phyloP scores from a whole-genome alignment of 2,888 invertebrate genomes.

The Nezara viridula region DNA sequence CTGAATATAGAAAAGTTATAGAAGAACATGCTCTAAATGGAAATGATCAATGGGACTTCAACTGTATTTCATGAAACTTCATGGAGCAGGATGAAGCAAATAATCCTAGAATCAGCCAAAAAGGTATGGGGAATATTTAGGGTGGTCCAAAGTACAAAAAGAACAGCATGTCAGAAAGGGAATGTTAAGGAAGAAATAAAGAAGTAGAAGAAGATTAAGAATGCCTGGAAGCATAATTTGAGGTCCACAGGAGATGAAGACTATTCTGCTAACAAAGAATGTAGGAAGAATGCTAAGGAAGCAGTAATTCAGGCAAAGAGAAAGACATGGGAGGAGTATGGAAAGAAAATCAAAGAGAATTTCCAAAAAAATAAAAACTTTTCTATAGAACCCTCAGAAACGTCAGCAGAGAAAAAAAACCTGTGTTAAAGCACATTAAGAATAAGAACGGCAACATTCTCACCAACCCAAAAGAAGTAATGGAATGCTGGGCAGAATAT shows the following conservation, averaged over 20 bases:
- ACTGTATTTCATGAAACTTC: too few relatives aligned
- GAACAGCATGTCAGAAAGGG: too few relatives aligned
- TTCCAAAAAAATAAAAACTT: conserved; percentile 6
- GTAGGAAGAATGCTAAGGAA: background rate
- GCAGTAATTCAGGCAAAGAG: background rate
- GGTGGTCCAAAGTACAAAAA: too few relatives aligned
- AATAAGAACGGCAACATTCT: conserved; percentile 10
- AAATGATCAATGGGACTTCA: too few relatives aligned
- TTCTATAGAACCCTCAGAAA: conserved; percentile 55
- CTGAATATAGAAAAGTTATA: too few relatives aligned
- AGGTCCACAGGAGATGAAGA: background rate
- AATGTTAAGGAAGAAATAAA: too few relatives aligned
- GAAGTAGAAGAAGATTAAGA: too few relatives aligned
- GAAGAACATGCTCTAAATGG: too few relatives aligned
- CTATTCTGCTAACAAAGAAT: background rate
- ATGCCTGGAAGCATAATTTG: too few relatives aligned
- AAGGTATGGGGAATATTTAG: too few relatives aligned
- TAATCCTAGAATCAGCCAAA: too few relatives aligned
- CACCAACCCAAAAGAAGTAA: background rate
- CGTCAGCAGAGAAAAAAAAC: conserved; percentile 54
- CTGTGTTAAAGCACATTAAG: conserved; percentile 47
- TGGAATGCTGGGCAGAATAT: conserved; percentile 36
- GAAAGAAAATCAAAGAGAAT: background rate
- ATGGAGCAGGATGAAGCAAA: too few relatives aligned
- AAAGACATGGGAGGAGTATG: background rate